phyloP scores from a whole-genome alignment of 37 sponge, comb jelly and placozoan species.

The Amphimedon queenslandica region DNA sequence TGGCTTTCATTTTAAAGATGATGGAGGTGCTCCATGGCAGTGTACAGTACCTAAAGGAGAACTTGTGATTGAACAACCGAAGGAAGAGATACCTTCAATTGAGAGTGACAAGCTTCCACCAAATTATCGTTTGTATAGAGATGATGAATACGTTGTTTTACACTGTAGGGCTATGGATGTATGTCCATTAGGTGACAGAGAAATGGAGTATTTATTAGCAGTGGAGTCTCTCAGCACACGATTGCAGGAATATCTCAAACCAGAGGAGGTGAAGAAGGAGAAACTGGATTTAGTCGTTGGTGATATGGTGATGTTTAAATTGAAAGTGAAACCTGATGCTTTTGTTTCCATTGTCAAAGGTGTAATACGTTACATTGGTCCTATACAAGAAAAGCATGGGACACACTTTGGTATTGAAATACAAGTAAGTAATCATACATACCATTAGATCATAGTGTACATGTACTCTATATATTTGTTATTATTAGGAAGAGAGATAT shows the following conservation, averaged over 20 bases:
- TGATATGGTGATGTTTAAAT: conserved; percentile 14
- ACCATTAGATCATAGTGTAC: not conserved
- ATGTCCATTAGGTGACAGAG: conserved; percentile 11
- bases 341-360: conserved; percentile 7
- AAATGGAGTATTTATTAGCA: conserved; percentile 19
- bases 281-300: conserved; percentile 15
- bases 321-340: not conserved
- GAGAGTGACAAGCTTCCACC: not conserved
- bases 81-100: not conserved
- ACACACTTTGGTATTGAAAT: conserved; percentile 73
- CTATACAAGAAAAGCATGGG: conserved; percentile 17
- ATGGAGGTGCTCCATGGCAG: too few relatives aligned
- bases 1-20: too few relatives aligned
- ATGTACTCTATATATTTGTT: not conserved
- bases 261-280: too few relatives aligned
- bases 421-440: conserved; percentile 22
- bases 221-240: not conserved
- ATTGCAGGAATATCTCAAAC: not conserved
- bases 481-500: conserved; percentile 21
- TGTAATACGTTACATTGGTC: conserved; percentile 33
- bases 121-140: not conserved
- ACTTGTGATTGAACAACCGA: not conserved
- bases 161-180: conserved; percentile 9
- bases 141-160: conserved; percentile 15
- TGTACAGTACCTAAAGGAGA: conserved; percentile 3